phyloP scores from a whole-genome alignment of 1,140 invertebrate species.

The Microplitis mediator region DNA sequence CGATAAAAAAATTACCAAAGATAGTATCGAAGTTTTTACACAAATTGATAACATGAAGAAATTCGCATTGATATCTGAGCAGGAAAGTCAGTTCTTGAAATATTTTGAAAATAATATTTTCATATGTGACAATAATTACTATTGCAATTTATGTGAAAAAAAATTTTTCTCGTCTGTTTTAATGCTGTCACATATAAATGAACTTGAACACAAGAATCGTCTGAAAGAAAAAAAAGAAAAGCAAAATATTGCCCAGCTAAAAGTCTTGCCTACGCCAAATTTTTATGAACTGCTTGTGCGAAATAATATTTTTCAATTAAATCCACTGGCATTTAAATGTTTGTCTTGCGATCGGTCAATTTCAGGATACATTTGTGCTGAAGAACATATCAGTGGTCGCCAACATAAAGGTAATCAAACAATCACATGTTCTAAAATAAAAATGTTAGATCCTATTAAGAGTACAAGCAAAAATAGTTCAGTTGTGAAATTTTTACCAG shows the following conservation, averaged over 20 bases:
- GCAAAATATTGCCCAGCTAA: no score
- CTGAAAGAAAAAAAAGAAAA: background rate
- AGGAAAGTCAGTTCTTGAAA: no score
- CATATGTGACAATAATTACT: background rate
- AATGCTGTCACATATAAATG: background rate
- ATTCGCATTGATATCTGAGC: no score
- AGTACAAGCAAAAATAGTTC: background rate
- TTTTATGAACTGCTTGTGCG: background rate
- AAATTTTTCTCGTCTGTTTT: background rate
- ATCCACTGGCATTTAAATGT: background rate
- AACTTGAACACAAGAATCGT: no score
- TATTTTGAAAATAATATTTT: no score
- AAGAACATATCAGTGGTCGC: background rate
- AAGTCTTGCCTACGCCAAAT: background rate
- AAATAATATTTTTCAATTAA: background rate
- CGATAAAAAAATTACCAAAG: no score
- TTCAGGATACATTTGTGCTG: background rate
- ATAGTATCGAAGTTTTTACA: no score
- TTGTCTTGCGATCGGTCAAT: background rate
- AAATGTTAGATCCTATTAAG: background rate
- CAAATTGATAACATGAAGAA: no score
- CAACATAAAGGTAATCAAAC: background rate
- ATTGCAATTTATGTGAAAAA: background rate
- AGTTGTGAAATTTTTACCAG: background rate
- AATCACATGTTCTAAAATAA: background rate